Base-by-base conservation (phyloP, 2,113 vertebrate species). In the Scomber japonicus region DNA sequence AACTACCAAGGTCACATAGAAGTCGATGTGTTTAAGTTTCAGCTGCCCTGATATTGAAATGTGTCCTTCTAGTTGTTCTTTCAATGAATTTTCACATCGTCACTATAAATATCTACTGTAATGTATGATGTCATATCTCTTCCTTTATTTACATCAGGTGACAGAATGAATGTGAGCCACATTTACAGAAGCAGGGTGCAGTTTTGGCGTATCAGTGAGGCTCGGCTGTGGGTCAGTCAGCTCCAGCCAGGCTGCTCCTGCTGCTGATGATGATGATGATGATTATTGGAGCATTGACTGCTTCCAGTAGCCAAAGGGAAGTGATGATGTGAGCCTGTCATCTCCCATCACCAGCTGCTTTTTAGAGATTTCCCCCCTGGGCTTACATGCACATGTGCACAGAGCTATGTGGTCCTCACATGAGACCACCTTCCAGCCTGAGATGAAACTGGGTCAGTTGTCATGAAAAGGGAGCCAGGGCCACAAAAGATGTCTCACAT, bases 381-480 rank as follows among this genome's bases (percentile, higher is more conserved):
- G 74, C 64, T 53, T 53, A 15, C 17, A 2, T 3, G 31, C 71
- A 44, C 70, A 16, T 62, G 62, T 55, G 57, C 57, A 56, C 14
- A 48, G 9, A 6, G 11, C 46, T 62, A 12, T 17, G 31, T 11
- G 14, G 45, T 67, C 50, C 46, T 75, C 24, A 60, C 73, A 60
- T n/a, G 10, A 50, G 51, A 55, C 19, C 49, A 50, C 53, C 49
- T 65, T 57, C 10, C 40, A 59, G 73, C 64, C 59, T 48, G 49
- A 27, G 61, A 68, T 44, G 31, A 56, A 92, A 88, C 65, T 90
- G 85, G 90, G 89, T 90, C 90, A 91, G 71, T 30, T 48, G 65
- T 81, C 40, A 21, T 55, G 12, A 35, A 60, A 45, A 54, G 14
- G 6, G 2, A 70, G 35, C 21, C 15, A 49, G 10, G 5, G 45